phyloP scores from a whole-genome alignment of 1,140 invertebrate species.

The Lethocerus indicus region DNA sequence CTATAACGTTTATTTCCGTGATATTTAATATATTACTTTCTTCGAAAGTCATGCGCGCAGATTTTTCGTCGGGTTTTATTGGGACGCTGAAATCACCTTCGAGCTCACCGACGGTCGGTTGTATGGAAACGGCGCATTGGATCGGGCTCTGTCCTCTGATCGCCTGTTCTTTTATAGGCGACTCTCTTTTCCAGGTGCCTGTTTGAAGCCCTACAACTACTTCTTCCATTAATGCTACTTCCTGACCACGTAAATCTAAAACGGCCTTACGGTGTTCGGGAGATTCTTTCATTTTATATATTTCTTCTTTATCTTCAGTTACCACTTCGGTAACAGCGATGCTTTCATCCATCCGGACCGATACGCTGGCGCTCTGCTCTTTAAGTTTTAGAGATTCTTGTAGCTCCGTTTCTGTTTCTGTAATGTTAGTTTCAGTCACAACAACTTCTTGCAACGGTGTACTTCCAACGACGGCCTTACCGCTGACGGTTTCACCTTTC shows the following conservation, averaged over 20 bases:
- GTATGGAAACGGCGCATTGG: constrained; percentile 31
- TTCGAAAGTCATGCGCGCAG: constrained; percentile 15
- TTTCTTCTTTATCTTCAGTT: constrained; percentile 27
- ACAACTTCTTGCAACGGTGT: constrained; percentile 33
- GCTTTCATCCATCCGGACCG: constrained; percentile 28
- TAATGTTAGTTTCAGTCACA: constrained; percentile 22
- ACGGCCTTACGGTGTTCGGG: constrained; percentile 19
- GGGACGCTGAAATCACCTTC: constrained; percentile 15
- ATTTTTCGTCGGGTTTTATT: constrained; percentile 15
- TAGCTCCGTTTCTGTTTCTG: constrained; percentile 24
- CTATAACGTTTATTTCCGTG: constrained; percentile 16
- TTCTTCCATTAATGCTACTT: constrained; percentile 22
- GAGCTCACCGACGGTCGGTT: constrained; percentile 31
- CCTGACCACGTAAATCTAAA: constrained; percentile 22
- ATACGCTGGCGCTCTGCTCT: constrained; percentile 25
- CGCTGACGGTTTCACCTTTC: constrained; percentile 23
- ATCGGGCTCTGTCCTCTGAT: constrained; percentile 23
- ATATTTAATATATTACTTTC: constrained; percentile 16
- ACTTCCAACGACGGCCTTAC: constrained; percentile 31
- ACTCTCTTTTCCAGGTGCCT: constrained; percentile 15
- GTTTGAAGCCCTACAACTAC: constrained; percentile 15
- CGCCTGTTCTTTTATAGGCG: constrained; percentile 19
- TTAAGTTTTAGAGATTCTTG: constrained; percentile 29
- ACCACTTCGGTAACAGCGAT: constrained; percentile 28
- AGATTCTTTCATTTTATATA: constrained; percentile 9